These are phyloP conservation scores for Plagodis dolabraria DNA, from an alignment of 2,888 invertebrate genomes.

Conservation along the genomic window DNA sequence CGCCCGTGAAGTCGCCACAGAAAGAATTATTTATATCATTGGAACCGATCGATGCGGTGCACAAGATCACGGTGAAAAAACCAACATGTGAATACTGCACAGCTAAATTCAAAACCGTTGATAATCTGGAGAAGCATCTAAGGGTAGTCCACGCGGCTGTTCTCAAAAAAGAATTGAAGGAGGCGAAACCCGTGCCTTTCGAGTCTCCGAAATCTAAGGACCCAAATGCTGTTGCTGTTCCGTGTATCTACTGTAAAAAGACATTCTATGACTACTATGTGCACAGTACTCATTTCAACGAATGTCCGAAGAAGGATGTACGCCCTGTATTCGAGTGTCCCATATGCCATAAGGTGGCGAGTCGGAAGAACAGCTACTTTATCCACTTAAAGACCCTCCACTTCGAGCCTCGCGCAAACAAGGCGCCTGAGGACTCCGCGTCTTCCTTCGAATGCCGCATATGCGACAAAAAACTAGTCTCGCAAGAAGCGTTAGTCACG, in stretches of 20 bases:
- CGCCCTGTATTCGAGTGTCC: conserved; percentile 57
- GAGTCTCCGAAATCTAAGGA: conserved; percentile 9
- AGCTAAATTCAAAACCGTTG: conserved; percentile 65
- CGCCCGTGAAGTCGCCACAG: conserved; percentile 48
- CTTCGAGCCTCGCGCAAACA: conserved; percentile 45
- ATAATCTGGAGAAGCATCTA: conserved; percentile 72
- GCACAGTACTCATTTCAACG: conserved; percentile 61
- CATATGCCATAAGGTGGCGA: conserved; percentile 58
- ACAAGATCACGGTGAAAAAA: conserved; percentile 24
- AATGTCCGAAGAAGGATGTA: conserved; percentile 56
- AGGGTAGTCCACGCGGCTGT: conserved; percentile 69
- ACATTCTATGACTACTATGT: conserved; percentile 63
- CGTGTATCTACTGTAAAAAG: conserved; percentile 67
- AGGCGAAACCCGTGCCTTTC: conserved; percentile 34
- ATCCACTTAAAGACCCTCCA: conserved; percentile 64
- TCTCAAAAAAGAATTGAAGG: conserved; percentile 46
- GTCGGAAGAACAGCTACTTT: conserved; percentile 57
- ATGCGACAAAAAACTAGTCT: conserved; percentile 63
- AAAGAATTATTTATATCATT: conserved; percentile 68
- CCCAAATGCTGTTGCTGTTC: conserved; percentile 39
- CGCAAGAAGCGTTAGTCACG: conserved; percentile 67
- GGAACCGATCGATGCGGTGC: conserved; percentile 64
- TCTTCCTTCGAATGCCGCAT: conserved; percentile 63
- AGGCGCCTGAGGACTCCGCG: conserved; percentile 27
- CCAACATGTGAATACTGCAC: conserved; percentile 67